These are phyloP conservation scores for Colaptes auratus DNA, from an alignment of 2,113 vertebrate species.

Conservation along the genomic window DNA sequence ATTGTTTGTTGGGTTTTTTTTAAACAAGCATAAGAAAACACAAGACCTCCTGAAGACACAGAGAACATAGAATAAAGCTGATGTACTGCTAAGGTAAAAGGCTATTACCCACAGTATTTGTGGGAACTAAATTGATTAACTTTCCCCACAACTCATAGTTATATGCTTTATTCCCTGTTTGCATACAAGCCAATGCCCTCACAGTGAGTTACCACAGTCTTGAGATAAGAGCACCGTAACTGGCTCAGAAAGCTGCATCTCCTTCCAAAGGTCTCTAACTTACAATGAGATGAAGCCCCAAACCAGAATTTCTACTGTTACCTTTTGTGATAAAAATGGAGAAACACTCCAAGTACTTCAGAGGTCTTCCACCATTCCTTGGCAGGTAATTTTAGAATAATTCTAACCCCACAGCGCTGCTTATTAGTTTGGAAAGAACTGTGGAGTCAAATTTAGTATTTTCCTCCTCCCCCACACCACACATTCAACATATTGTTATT, in stretches of 20 bases:
- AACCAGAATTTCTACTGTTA: neutral
- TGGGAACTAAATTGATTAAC: neutral
- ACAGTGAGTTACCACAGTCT: neutral
- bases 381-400: neutral
- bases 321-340: neutral
- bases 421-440: neutral
- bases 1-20: neutral
- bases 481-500: neutral
- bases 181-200: neutral
- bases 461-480: neutral
- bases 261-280: neutral
- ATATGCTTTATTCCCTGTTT: neutral
- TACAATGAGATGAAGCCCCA: neutral
- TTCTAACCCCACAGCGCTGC: neutral
- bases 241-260: neutral
- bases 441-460: neutral
- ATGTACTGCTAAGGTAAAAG: neutral
- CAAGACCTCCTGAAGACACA: neutral
- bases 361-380: neutral
- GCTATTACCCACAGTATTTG: neutral
- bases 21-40: neutral
- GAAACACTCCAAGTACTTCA: neutral
- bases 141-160: neutral
- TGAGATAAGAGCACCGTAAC: neutral
- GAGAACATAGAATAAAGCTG: neutral